A percentile compares a stretch with the other conserved stretches of the same genome.
These are phyloP conservation scores for Theristicus caerulescens DNA, from an alignment of 2,113 vertebrate genomes.

Conservation along the genomic window DNA sequence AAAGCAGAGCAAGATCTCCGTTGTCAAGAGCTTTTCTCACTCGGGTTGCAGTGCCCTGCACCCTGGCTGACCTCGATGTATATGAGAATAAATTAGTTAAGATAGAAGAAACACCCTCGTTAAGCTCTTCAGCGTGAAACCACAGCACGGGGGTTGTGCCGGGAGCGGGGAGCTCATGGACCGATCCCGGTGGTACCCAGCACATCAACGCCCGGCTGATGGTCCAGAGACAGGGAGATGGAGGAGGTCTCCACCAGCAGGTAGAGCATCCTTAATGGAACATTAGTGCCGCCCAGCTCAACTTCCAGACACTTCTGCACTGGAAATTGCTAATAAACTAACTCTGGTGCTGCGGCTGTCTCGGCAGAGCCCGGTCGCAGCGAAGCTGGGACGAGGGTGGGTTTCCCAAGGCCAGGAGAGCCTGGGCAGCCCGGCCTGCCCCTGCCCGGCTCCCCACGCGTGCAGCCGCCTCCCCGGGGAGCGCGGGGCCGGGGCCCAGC, in stretches of 20 bases:
- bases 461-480: background rate
- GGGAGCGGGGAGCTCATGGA: background rate
- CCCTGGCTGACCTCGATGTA: background rate
- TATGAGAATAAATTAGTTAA: background rate
- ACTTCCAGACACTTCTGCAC: fast-evolving
- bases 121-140: background rate
- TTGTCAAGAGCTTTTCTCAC: slow-evolving; percentile 12
- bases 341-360: background rate
- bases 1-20: background rate
- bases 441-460: background rate
- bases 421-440: background rate
- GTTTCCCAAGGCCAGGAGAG: background rate
- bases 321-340: background rate
- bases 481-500: fast-evolving
- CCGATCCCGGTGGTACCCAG: fast-evolving
- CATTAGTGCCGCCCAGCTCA: fast-evolving
- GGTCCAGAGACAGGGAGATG: background rate
- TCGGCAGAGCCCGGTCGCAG: fast-evolving
- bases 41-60: background rate
- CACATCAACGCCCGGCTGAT: background rate
- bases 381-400: fast-evolving
- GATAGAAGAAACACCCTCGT: background rate
- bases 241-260: background rate
- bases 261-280: background rate
- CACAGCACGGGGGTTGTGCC: fast-evolving